Conservation (phyloP, 64 coral and sea anemone species). For the Porites lutea region DNA sequence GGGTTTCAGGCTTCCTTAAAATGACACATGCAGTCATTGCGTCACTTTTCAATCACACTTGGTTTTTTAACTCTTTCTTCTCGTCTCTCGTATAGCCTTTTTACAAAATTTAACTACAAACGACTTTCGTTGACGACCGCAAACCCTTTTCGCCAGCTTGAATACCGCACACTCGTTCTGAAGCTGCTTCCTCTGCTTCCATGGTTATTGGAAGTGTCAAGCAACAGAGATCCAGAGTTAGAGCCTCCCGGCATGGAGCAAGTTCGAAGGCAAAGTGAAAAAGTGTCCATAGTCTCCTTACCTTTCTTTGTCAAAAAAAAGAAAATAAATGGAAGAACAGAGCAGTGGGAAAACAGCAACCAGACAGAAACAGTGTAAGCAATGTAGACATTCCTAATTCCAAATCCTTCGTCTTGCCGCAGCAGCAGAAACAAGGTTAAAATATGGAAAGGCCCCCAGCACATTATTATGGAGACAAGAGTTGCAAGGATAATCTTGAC, state of each 20-base stretch:
- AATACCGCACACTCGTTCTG: background rate
- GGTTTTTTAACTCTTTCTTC: too few relatives aligned
- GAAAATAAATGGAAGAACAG: conserved; percentile 14
- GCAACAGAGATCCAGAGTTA: background rate
- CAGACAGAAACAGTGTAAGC: conserved; percentile 5
- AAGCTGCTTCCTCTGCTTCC: conserved; percentile 3
- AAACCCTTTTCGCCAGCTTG: conserved; percentile 29
- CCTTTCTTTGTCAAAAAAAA: conserved; percentile 37
- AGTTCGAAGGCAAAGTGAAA: conserved; percentile 1
- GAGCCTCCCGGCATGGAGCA: conserved; percentile 15
- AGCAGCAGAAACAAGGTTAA: background rate
- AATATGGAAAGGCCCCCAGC: conserved; percentile 23
- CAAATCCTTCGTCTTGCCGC: background rate
- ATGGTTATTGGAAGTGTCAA: conserved; percentile 21
- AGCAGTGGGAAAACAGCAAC: conserved; percentile 27
- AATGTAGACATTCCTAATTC: background rate
- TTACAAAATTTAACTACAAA: background rate
- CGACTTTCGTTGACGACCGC: background rate
- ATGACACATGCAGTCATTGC: too few relatives aligned
- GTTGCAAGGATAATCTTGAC: conserved; percentile 26
- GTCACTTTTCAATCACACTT: too few relatives aligned
- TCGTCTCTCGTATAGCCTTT: background rate
- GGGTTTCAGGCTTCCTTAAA: too few relatives aligned
- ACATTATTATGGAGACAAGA: conserved; percentile 10
- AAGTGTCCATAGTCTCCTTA: background rate